A percentile compares a stretch with the other conserved stretches of the same genome.
Evolutionary conservation across 2,888 invertebrate species (phyloP).

Genomic region (Resseliella maxima): DNA sequence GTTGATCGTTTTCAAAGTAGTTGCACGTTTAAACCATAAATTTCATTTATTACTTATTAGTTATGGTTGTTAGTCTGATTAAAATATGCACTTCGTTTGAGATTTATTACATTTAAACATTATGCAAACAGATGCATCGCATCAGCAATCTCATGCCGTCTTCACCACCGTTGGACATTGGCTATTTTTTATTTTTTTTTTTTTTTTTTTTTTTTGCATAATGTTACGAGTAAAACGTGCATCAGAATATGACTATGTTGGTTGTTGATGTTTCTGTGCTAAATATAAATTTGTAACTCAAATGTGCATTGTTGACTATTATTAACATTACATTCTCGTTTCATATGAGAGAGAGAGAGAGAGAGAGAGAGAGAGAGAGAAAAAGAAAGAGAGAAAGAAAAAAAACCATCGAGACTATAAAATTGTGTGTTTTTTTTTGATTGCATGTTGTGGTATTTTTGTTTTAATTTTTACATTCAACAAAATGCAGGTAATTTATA

Average conservation of each 20-base stretch:
- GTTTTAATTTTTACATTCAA: too few relatives aligned
- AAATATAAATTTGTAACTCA: too few relatives aligned
- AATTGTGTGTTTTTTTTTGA: too few relatives aligned
- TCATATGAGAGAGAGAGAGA: not conserved
- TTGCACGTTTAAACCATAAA: constrained; percentile 4
- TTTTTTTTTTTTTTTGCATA: too few relatives aligned
- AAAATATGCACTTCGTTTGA: not conserved
- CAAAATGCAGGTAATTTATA: too few relatives aligned
- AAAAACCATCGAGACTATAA: too few relatives aligned
- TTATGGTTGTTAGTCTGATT: not conserved
- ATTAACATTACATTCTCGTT: not conserved
- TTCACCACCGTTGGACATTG: not conserved
- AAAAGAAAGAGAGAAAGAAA: too few relatives aligned
- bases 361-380: too few relatives aligned
- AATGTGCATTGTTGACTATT: not conserved
- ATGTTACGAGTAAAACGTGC: not conserved
- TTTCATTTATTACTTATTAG: constrained; percentile 48
- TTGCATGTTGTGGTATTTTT: too few relatives aligned
- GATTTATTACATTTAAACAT: constrained; percentile 3
- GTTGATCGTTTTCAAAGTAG: not conserved
- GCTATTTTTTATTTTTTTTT: too few relatives aligned
- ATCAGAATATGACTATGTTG: not conserved
- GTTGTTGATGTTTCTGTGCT: not conserved
- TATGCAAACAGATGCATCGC: not conserved
- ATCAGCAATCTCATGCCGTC: not conserved